Base-by-base conservation (phyloP, 2,113 vertebrate species). In the Sula dactylatra region DNA sequence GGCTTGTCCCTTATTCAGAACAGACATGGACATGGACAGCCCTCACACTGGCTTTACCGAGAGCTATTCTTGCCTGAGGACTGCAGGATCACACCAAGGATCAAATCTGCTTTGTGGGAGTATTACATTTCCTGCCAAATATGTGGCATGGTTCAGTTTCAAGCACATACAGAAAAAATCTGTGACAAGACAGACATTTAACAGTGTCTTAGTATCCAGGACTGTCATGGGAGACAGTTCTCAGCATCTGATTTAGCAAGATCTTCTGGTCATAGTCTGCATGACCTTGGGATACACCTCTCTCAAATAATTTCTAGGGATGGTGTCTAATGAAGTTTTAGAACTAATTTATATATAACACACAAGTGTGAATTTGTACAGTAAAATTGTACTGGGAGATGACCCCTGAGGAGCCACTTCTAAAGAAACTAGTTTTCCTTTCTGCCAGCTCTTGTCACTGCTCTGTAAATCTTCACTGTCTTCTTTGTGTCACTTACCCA, bases 121-220 rank as follows among this genome's bases (percentile, higher is more conserved):
- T 93, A 96, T 97, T 96, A 96, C 36, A 40, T 55, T 87, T 95
- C 71, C 94, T 94, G 93, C 95, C 91, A 95, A 95, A 93, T 85
- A 73, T 85, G 54, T 95, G 91, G 95, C 81, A 95, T 42, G 54
- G 83, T 94, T 96, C 86, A 36, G 66, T 95, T 96, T 94, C 70
- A 87, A 95, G 70, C 59, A 59, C 58, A 64, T 44, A 93, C 45
- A 71, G 56, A 96, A 83, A 50, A 93, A 92, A 93, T 92, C 86
- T 90, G 52, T 27, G 20, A 95, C 91, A 93, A 88, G 81, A 93
- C 81, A 94, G 94, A 82, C 49, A 42, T 96, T 92, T 93, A 95
- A 45, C 78, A 85, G 50, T 93, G 73, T 86, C 73, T 96, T 94
- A 93, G 70, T 74, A 73, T 82, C 70, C 86, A 87, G 72, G 65